Evolutionary conservation across 2,113 vertebrate species (phyloP).

Genomic region (Turnix velox): DNA sequence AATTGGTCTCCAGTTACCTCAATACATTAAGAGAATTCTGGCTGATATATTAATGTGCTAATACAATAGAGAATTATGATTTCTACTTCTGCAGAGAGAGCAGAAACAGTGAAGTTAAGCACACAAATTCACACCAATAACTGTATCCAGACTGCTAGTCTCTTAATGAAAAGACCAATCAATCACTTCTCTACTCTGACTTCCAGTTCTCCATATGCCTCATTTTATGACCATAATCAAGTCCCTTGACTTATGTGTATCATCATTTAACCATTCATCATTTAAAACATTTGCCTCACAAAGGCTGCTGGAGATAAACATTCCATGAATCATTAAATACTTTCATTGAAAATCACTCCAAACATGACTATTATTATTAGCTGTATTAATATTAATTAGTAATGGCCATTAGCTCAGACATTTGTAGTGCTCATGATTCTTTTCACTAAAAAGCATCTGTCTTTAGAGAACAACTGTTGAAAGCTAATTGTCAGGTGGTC

Average conservation of each 20-base stretch:
- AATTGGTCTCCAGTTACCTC: neutral
- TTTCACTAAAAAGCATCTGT: neutral
- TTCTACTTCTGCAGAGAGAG: neutral
- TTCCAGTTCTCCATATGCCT: neutral
- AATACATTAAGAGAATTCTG: neutral
- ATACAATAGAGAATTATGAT: neutral
- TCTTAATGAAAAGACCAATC: neutral
- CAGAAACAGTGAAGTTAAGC: neutral
- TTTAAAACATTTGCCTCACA: neutral
- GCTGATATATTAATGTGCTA: neutral
- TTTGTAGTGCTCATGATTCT: neutral
- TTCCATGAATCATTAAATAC: conserved; percentile 19
- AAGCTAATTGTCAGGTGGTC: neutral
- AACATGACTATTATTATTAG: conserved; percentile 4
- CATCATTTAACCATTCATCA: neutral
- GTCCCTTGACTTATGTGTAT: neutral
- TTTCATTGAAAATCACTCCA: conserved; percentile 14
- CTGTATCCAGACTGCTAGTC: neutral
- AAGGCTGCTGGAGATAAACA: neutral
- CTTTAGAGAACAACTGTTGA: neutral
- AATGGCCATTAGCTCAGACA: neutral
- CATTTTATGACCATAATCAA: neutral
- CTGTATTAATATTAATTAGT: conserved; percentile 30
- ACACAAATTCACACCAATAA: neutral
- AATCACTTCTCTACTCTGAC: neutral